phyloP scores from a whole-genome alignment of 2,888 invertebrate genomes.

The Polyploca ridens region DNA sequence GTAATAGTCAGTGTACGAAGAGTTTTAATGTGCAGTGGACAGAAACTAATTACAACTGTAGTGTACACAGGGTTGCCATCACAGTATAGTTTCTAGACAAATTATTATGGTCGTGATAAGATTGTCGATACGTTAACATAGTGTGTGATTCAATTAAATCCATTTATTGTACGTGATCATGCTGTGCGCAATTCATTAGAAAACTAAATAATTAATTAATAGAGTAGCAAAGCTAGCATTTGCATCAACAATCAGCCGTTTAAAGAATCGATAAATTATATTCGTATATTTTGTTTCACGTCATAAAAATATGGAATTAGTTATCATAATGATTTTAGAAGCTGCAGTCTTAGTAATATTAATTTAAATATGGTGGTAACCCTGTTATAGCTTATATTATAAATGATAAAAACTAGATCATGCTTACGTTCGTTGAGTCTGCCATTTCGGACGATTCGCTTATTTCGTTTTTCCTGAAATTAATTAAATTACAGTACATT shows the following conservation, averaged over 20 bases:
- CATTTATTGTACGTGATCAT: background rate
- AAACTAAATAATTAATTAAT: background rate
- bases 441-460: conserved; percentile 48
- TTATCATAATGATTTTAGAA: background rate
- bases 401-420: conserved; percentile 18
- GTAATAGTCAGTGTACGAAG: background rate
- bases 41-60: conserved; percentile 12
- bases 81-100: background rate
- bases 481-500: conserved; percentile 24
- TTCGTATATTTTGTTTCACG: background rate
- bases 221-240: background rate
- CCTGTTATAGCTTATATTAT: conserved; percentile 9
- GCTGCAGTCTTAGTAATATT: background rate
- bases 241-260: background rate
- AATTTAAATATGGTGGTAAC: background rate
- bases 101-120: background rate
- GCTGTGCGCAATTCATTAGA: too few species aligned
- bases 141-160: background rate
- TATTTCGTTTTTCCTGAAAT: conserved; percentile 64
- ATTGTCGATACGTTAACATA: too few species aligned
- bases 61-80: conserved; percentile 7
- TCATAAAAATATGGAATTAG: background rate
- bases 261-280: background rate
- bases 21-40: conserved; percentile 12
- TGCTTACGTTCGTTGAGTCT: conserved; percentile 58